Evolutionary conservation across 2,797 vertebrate genomes (phyloP), one percentile per base, ranked within the genome.

Genomic region (Pygocentrus nattereri): DNA sequence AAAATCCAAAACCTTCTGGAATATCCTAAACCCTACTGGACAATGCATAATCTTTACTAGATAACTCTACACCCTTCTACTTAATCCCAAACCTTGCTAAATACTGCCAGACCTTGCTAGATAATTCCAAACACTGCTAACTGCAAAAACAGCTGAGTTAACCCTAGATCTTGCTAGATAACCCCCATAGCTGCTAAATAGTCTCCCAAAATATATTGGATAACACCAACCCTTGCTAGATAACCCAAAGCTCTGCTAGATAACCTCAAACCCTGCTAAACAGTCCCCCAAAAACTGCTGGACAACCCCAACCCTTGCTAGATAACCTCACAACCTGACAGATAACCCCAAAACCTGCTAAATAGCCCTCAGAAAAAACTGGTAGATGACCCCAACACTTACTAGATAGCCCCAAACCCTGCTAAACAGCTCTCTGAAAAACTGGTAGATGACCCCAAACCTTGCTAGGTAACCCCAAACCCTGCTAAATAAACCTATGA

Each of bases 201-300:
- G n/a, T n/a, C n/a, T n/a, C 19, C n/a, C 23, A 16, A 4, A 8
- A 27, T 25, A 59, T 44, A 5, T 68, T 16, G 12, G 18, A 50
- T 5, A 52, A n/a, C n/a, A 61, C 15, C 7, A 80, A 72, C 67
- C 41, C 49, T 65, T 50, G 3, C 56, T 61, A 23, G 21, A 50
- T 19, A 79, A 44, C 21, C 59, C 23, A 30, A 80, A 64, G n/a
- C 61, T 59, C 72, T 68, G 54, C 58, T 11, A 13, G 13, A 61
- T 13, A 61, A 13, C 8, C 16, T 50, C 54, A 23, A 56, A 23
- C n/a, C 7, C 54, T 27, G 67, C 21, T 69, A 11, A 1, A 47
- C 16, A 47, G 3, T 12, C 7, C 34, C 3, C 13, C 13, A 13
- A 50, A 44, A 68, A 19, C 10, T 67, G 18, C 27, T 59, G 11